Conservation (phyloP, 2,797 vertebrate genomes). For the Poeciliopsis turneri region DNA sequence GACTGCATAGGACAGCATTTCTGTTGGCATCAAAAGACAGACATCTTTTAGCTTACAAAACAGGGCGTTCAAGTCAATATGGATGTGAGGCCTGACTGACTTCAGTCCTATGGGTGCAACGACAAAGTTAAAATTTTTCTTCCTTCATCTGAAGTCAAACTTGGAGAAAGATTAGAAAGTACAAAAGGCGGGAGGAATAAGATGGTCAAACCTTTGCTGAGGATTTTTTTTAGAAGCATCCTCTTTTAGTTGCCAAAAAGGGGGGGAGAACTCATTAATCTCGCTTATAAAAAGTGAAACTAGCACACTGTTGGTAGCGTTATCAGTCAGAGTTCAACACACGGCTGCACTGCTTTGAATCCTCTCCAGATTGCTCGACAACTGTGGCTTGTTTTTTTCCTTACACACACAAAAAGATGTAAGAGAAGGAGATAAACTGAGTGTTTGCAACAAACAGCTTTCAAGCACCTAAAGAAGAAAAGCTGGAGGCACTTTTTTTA, state of each 20-base stretch:
- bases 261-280: constrained; percentile 56
- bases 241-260: constrained; percentile 60
- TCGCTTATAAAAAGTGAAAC: constrained; percentile 56
- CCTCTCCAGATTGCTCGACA: constrained; percentile 49
- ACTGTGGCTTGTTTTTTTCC: constrained; percentile 39
- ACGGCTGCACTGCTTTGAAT: constrained; percentile 55
- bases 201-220: constrained; percentile 50
- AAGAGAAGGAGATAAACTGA: constrained; percentile 39
- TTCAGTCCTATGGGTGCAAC: constrained; percentile 63
- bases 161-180: constrained; percentile 72
- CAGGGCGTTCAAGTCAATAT: constrained; percentile 73
- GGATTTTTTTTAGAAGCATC: constrained; percentile 37
- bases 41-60: constrained; percentile 78
- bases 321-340: constrained; percentile 61
- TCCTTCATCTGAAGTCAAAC: constrained; percentile 60
- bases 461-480: constrained; percentile 40
- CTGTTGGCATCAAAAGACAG: constrained; percentile 78
- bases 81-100: constrained; percentile 71
- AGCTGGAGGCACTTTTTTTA: constrained; percentile 37
- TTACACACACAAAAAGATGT: constrained; percentile 15
- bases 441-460: constrained; percentile 47
- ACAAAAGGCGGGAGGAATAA: constrained; percentile 22
- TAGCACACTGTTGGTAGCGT: constrained; percentile 56
- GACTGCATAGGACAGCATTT: constrained; percentile 82
- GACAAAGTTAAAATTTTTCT: constrained; percentile 56